Percentiles rank a stretch among this genome's conserved stretches.
phyloP scores from a whole-genome alignment of 2,797 vertebrate genomes.

The Bradypodion ventrale region DNA sequence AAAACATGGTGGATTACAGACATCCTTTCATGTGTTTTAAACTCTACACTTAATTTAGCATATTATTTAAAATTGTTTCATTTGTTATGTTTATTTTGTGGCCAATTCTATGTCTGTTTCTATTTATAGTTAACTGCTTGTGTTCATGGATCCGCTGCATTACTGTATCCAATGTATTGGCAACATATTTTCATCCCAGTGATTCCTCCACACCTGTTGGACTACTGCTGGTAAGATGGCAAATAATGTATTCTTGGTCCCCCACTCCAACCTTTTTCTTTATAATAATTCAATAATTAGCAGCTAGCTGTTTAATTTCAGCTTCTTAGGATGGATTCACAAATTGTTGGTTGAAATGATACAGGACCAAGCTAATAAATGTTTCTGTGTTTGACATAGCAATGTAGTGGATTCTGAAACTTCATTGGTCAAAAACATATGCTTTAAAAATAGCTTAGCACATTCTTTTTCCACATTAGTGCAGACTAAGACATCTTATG shows the following conservation, averaged over 20 bases:
- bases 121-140: slow-evolving; percentile 93
- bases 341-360: not conserved
- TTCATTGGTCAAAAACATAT: not conserved
- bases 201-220: slow-evolving; percentile 95
- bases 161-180: slow-evolving; percentile 99
- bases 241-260: slow-evolving; percentile 54
- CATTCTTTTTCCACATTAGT: not conserved
- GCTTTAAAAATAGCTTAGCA: not conserved
- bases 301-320: slow-evolving; percentile 5
- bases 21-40: not conserved
- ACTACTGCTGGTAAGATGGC: slow-evolving; percentile 97
- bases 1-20: accelerated
- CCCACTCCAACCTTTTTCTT: not conserved
- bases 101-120: slow-evolving; percentile 61
- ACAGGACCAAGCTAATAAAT: slow-evolving; percentile 3
- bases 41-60: slow-evolving; percentile 35
- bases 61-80: slow-evolving; percentile 30
- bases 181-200: slow-evolving; percentile 99
- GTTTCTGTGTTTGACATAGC: not conserved
- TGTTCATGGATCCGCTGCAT: slow-evolving; percentile 91
- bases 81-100: not conserved
- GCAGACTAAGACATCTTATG: not conserved
- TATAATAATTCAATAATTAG: slow-evolving; percentile 16
- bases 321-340: not conserved
- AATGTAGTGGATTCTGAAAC: not conserved